Evolutionary conservation across 2,888 invertebrate genomes (phyloP), one percentile per base, ranked within the genome.

Genomic region (Spatulosminthurus flaviceps): DNA sequence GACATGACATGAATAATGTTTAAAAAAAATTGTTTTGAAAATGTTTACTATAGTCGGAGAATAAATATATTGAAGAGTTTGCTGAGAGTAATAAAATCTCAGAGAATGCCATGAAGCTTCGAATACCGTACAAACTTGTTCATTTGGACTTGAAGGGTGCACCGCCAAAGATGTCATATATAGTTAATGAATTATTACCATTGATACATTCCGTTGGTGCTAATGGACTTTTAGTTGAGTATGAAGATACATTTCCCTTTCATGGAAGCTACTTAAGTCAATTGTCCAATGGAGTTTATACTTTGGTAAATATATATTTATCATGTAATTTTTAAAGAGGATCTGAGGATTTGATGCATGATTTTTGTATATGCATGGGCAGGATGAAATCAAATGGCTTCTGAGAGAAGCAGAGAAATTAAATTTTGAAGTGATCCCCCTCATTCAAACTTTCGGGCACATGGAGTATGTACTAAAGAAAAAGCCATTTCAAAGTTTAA

Each of bases 211-310:
- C 79, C 5, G 83, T 85, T 13, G 89, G 89, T 21, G 89, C 89
- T 13, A 90, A 89, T 76, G 89, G 89, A 4, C 84, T 91, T 5
- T 87, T 91, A 19, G 85, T 91, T n/a, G 91, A 91, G 86, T 91
- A 91, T 86, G 91, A 91, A 86, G 91, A 91, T 85, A 90, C 89
- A 88, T 91, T 91, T 85, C 91, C 91, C 0, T 91, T 89, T 86
- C 86, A 86, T 29, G 90, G 89, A 9, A 84, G 86, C 13, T 86
- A 90, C n/a, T 83, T 86, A 51, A 85, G 86, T 43, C 82, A 88
- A 9, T 84, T 87, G 43, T 86, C 88, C 21, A 82, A 85, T 61
- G 86, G 87, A 85, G 88, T 88, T 51, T 90, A 89, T 85, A 87
- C 84, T 1, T 75, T 82, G 43, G 84, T 84, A 67, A 11, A 61